Conservation (phyloP, 1,140 invertebrate genomes). For the Heliconius hewitsoni region DNA sequence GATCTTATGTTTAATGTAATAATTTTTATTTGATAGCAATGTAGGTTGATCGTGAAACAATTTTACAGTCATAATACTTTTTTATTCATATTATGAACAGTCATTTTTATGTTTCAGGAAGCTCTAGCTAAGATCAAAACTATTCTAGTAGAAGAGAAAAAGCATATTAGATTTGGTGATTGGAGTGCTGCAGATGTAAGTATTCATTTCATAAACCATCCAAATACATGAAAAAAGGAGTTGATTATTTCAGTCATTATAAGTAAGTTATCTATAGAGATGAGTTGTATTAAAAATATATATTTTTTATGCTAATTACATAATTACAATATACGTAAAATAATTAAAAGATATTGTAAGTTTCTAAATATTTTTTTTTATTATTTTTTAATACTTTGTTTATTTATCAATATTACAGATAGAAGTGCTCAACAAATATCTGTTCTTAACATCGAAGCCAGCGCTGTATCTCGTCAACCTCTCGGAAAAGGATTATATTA, state of each 20-base stretch:
- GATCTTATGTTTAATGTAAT: too few relatives aligned
- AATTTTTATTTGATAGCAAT: too few relatives aligned
- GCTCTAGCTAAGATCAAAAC: constrained; percentile 92
- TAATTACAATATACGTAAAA: too few relatives aligned
- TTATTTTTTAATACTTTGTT: background rate
- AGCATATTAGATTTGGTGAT: constrained; percentile 94
- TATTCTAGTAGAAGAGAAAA: constrained; percentile 93
- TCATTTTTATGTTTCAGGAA: constrained; percentile 84
- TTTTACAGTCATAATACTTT: background rate
- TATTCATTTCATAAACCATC: constrained; percentile 36
- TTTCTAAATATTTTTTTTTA: background rate
- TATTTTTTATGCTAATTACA: background rate
- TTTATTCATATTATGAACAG: background rate
- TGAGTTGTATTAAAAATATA: constrained; percentile 8
- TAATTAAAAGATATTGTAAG: background rate
- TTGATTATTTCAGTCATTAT: too few relatives aligned
- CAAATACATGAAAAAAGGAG: too few relatives aligned
- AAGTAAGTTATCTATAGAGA: too few relatives aligned
- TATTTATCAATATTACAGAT: constrained; percentile 86
- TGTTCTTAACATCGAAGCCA: constrained; percentile 99
- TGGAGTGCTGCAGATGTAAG: constrained; percentile 97
- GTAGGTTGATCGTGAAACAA: too few relatives aligned
- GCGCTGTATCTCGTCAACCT: constrained; percentile 98
- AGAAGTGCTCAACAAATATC: constrained; percentile 97
- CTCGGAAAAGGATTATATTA: constrained; percentile 98